Percentiles rank a stretch among this genome's conserved stretches.
These are phyloP conservation scores for Rhinopithecus roxellana DNA, from an alignment of 2,113 vertebrate genomes.

Conservation along the genomic window DNA sequence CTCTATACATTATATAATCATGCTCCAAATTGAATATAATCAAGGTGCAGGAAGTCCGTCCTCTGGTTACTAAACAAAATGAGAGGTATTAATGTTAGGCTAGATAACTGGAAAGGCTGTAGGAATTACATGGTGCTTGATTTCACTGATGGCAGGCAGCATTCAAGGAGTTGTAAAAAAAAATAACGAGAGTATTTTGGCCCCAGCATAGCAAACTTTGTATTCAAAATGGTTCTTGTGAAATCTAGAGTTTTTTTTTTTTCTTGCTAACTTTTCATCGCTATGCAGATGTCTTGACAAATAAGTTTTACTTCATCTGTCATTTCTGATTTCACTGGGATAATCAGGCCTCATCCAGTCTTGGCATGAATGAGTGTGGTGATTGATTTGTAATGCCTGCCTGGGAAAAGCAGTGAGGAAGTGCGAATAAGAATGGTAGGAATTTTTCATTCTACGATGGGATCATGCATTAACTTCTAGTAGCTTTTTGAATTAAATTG, in stretches of 20 bases:
- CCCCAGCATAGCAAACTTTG: not conserved
- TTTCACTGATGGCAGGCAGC: not conserved
- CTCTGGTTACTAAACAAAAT: not conserved
- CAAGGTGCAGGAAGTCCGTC: not conserved
- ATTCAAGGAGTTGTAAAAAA: not conserved
- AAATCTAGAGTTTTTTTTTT: not conserved
- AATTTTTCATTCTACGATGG: constrained; percentile 17
- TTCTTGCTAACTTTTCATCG: not conserved
- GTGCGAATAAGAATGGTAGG: not conserved
- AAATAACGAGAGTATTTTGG: not conserved
- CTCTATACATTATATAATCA: not conserved
- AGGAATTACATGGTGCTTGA: not conserved
- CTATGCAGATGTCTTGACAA: not conserved
- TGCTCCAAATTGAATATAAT: not conserved
- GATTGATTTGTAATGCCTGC: constrained; percentile 43
- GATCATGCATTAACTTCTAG: not conserved
- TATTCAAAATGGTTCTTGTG: not conserved
- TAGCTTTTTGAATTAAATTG: constrained; percentile 6
- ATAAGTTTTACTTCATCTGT: constrained; percentile 16
- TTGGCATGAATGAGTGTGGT: constrained; percentile 1
- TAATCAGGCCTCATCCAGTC: not conserved
- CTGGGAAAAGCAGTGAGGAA: constrained; percentile 30
- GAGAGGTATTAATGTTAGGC: not conserved
- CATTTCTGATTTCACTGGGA: not conserved
- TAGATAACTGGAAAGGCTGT: not conserved